Percentiles rank a stretch among this genome's conserved stretches.
These are phyloP conservation scores for Melanchra persicariae DNA, from an alignment of 2,888 invertebrate species.

Conservation along the genomic window DNA sequence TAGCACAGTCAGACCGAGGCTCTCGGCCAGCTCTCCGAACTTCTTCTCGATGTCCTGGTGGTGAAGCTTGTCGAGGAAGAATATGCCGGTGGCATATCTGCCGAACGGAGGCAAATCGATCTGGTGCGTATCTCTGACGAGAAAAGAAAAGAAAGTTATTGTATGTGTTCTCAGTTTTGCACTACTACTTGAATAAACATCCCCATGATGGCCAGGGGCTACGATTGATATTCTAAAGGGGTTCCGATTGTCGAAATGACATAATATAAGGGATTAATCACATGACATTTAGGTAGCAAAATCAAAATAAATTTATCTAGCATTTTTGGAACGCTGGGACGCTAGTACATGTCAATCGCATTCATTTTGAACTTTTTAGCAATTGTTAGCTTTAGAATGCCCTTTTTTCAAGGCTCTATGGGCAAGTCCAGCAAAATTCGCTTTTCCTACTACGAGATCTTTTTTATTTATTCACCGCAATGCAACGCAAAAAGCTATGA, in stretches of 20 bases:
- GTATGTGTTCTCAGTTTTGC: background rate
- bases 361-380: background rate
- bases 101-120: conserved; percentile 96
- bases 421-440: background rate
- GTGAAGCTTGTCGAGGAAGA: conserved; percentile 97
- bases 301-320: no score
- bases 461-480: no score
- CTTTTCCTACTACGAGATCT: background rate
- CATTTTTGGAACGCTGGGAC: no score
- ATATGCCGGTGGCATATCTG: conserved; percentile 98
- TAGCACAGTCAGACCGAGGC: conserved; percentile 95
- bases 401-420: no score
- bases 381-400: background rate
- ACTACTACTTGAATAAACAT: background rate
- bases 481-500: background rate
- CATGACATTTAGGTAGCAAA: no score
- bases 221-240: no score
- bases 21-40: conserved; percentile 95
- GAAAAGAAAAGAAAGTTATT: conserved; percentile 18
- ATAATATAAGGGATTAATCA: background rate
- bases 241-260: no score
- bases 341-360: background rate
- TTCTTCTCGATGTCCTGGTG: conserved; percentile 95
- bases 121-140: conserved; percentile 94
- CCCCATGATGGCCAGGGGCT: background rate